phyloP scores from a whole-genome alignment of 1,140 invertebrate species.

The Zaprionus africanus region DNA sequence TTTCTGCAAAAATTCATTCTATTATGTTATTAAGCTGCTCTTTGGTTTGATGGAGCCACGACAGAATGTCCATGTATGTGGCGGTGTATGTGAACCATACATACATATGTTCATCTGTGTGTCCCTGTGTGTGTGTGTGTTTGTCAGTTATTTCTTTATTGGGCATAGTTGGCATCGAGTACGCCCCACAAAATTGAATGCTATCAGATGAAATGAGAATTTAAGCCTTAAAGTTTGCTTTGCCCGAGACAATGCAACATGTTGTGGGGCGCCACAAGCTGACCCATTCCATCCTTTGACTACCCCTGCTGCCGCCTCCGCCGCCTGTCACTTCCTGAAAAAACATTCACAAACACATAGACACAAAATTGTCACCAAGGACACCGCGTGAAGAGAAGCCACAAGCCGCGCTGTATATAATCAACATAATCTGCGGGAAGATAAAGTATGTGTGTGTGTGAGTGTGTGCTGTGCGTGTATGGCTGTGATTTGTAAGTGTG shows the following conservation, averaged over 20 bases:
- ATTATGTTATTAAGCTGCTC: constrained; percentile 43
- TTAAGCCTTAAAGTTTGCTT: constrained; percentile 16
- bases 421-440: constrained; percentile 28
- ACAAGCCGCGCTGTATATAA: constrained; percentile 15
- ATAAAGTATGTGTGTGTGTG: constrained; percentile 13
- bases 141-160: constrained; percentile 20
- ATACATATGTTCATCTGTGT: neutral
- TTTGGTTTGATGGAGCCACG: constrained; percentile 27
- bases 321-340: neutral
- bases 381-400: constrained; percentile 3
- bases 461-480: neutral
- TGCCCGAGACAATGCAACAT: constrained; percentile 19
- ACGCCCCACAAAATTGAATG: neutral
- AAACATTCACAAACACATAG: constrained; percentile 5
- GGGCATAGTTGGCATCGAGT: constrained; percentile 5
- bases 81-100: neutral
- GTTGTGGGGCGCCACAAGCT: constrained; percentile 8
- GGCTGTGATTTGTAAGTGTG: constrained; percentile 8
- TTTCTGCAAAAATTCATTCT: constrained; percentile 40
- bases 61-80: constrained; percentile 17
- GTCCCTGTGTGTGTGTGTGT: neutral
- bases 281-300: neutral
- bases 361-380: constrained; percentile 21
- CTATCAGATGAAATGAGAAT: constrained; percentile 7
- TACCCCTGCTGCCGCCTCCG: neutral